phyloP scores from a whole-genome alignment of 2,888 invertebrate genomes.

The Lepidocyrtoides sp. region DNA sequence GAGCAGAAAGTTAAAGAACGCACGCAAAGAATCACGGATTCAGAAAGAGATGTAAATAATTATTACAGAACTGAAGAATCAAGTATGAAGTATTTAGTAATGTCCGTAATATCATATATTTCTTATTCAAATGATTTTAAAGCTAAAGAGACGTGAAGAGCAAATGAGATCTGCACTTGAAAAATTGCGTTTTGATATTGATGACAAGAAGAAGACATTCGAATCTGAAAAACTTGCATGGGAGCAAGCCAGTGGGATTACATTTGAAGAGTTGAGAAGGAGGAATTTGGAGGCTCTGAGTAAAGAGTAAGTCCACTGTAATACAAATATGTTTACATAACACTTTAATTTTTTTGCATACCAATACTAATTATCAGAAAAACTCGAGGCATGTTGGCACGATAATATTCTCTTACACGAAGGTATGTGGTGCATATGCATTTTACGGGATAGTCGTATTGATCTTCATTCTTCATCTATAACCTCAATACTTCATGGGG shows the following conservation, averaged over 20 bases:
- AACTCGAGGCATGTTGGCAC: conserved; percentile 78
- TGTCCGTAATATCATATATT: too few relatives aligned
- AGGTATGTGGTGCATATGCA: conserved; percentile 77
- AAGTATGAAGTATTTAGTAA: too few relatives aligned
- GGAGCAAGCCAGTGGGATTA: conserved; percentile 96
- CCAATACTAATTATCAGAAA: conserved; percentile 59
- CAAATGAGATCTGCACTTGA: conserved; percentile 93
- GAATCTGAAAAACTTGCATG: conserved; percentile 95
- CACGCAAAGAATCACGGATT: conserved; percentile 97
- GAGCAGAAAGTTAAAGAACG: conserved; percentile 99
- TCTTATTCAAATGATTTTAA: background rate
- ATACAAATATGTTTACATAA: background rate
- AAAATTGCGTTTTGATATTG: conserved; percentile 96
- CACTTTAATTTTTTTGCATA: conserved; percentile 4
- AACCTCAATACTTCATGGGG: conserved; percentile 60
- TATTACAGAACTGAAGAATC: too few relatives aligned
- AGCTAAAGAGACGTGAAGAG: conserved; percentile 96
- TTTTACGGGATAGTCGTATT: conserved; percentile 68
- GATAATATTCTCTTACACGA: conserved; percentile 66
- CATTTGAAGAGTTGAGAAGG: conserved; percentile 95
- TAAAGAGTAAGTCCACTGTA: conserved; percentile 91
- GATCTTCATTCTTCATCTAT: conserved; percentile 65
- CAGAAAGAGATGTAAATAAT: conserved; percentile 92
- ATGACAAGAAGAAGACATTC: conserved; percentile 95
- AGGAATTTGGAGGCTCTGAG: conserved; percentile 96